These are phyloP conservation scores for Antechinus flavipes DNA, from an alignment of 2,113 vertebrate species.

Conservation along the genomic window DNA sequence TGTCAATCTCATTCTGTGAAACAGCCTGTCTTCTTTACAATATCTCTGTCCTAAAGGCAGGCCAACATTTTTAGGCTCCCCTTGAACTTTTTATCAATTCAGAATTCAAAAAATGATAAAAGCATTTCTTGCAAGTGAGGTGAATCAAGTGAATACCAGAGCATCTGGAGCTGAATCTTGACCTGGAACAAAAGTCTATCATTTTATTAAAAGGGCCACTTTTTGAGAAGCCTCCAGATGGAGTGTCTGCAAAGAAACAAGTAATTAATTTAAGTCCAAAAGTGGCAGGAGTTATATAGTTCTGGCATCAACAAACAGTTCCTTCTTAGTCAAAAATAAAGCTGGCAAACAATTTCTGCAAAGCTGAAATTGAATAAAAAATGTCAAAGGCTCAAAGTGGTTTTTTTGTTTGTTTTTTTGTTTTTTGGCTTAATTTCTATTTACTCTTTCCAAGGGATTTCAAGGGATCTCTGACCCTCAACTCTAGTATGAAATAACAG, in stretches of 20 bases:
- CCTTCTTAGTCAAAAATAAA: constrained; percentile 58
- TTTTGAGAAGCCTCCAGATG: constrained; percentile 15
- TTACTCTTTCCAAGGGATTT: constrained; percentile 3
- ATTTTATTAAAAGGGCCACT: constrained; percentile 17
- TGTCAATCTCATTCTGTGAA: background rate
- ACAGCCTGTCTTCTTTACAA: background rate
- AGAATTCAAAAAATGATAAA: constrained; percentile 71
- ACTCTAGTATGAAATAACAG: background rate
- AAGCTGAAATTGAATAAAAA: constrained; percentile 54
- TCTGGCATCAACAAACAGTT: constrained; percentile 54
- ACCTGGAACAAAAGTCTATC: background rate
- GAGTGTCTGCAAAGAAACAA: constrained; percentile 20
- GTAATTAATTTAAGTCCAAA: constrained; percentile 36
- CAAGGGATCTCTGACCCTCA: too few relatives aligned
- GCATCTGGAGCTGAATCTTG: constrained; percentile 17
- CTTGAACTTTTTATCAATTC: constrained; percentile 58
- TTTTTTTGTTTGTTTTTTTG: too few relatives aligned
- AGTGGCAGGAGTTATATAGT: constrained; percentile 28
- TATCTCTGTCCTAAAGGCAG: constrained; percentile 14
- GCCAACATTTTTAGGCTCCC: constrained; percentile 65
- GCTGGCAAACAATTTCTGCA: constrained; percentile 12
- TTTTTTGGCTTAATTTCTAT: constrained; percentile 45
- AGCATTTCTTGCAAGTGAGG: constrained; percentile 44
- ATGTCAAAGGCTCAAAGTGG: constrained; percentile 27
- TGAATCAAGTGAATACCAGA: constrained; percentile 43